A percentile compares a stretch with the other conserved stretches of the same genome.
phyloP scores from a whole-genome alignment of 64 coral and sea anemone genomes.

The Montipora foliosa region DNA sequence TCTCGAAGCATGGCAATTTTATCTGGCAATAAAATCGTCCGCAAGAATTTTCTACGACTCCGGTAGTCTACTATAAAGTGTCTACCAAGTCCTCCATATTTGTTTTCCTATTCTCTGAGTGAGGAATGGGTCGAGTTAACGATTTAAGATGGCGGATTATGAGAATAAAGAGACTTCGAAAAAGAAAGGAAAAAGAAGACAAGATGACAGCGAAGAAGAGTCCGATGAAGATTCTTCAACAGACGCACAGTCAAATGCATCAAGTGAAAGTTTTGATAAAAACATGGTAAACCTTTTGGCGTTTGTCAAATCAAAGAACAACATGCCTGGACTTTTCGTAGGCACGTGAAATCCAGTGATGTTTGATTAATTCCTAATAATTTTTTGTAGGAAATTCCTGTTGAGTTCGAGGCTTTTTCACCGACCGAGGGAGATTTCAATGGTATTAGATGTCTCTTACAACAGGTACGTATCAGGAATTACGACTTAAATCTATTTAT shows the following conservation, averaged over 20 bases:
- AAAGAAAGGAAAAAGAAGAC: constrained; percentile 31
- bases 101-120: neutral
- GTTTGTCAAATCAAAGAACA: neutral
- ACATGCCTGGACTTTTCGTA: neutral
- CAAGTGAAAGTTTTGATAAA: constrained; percentile 75
- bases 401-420: constrained; percentile 92
- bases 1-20: constrained; percentile 23
- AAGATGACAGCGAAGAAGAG: constrained; percentile 36
- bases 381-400: constrained; percentile 82
- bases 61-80: no score
- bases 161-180: constrained; percentile 32
- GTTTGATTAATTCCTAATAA: neutral
- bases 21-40: neutral
- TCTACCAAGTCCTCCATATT: constrained; percentile 13
- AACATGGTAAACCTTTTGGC: constrained; percentile 41
- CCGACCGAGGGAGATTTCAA: constrained; percentile 81
- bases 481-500: neutral
- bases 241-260: constrained; percentile 41
- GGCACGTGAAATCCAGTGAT: neutral
- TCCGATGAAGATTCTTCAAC: constrained; percentile 67
- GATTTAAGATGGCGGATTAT: constrained; percentile 88
- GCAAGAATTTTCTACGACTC: neutral
- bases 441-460: constrained; percentile 79
- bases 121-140: constrained; percentile 19
- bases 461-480: constrained; percentile 51